Base-by-base conservation (phyloP, 2,797 vertebrate genomes). In the Lacerta bilineata region DNA sequence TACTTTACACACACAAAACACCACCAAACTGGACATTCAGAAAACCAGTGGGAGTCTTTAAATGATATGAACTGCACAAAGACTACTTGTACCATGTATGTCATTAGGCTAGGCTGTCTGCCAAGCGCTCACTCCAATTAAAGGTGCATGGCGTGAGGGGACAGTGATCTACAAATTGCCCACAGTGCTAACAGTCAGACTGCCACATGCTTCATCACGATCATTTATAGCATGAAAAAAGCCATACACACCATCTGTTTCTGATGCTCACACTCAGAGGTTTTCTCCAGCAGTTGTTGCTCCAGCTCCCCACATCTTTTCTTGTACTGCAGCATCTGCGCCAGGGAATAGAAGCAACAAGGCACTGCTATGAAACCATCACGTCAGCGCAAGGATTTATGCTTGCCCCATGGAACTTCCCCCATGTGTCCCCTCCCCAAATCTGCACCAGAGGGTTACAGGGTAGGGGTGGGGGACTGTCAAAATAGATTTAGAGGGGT, bases 321-420 rank as follows among this genome's bases (percentile, higher is more conserved):
- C 95, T 98, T 98, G 90, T 98, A 98, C 90, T 98, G 98, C 84
- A 98, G 96, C 83, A 98, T 96, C 97, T 98, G 85, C 50, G n/a
- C 41, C 29, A 55, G 59, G 27, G 36, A 20, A 23, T 29, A 82
- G 46, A 74, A 78, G 79, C 3, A 4, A 75, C 25, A 83, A 68
- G 36, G 27, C 13, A 55, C 50, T 55, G 50, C 50, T 55, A 55
- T 55, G 50, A 55, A 55, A 55, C 50, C 50, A 55, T 55, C 50
- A 55, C 50, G 15, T 55, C 50, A 55, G 50, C 13, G 50, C 50
- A 55, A 55, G 50, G 13, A 55, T 55, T 55, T 55, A 55, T 55
- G 50, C 50, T 55, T 55, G 50, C 50, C 13, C 13, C 50, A 55
- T 55, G 3, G 50, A 55, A 55, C 13, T 55, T 5, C 7, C 50